Conservation (phyloP, 2,888 invertebrate genomes). For the Leptothorax acervorum region DNA sequence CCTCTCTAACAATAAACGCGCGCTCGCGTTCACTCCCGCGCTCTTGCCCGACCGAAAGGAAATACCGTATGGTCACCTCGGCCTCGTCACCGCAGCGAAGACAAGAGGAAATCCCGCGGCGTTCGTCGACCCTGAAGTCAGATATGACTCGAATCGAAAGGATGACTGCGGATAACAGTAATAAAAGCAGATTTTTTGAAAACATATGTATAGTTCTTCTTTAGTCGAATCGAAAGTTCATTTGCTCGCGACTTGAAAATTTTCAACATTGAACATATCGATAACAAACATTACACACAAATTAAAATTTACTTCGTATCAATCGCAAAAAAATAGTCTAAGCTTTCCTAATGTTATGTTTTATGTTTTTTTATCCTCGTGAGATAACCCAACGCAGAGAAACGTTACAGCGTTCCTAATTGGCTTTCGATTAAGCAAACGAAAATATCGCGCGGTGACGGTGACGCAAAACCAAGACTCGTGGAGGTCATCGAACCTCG, state of each 20-base stretch:
- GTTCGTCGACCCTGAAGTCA: slow-evolving; percentile 67
- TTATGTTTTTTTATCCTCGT: background rate
- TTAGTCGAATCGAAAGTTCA: background rate
- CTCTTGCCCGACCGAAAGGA: slow-evolving; percentile 70
- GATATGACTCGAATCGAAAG: slow-evolving; percentile 47
- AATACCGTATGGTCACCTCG: slow-evolving; percentile 80
- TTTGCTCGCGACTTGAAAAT: background rate
- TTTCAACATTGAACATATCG: background rate
- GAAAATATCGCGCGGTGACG: slow-evolving; percentile 18
- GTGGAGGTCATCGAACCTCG: slow-evolving; percentile 25
- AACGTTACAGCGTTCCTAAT: background rate
- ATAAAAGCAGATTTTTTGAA: background rate
- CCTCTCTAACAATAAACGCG: slow-evolving; percentile 68
- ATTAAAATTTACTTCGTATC: background rate
- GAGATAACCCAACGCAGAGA: background rate
- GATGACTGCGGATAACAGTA: slow-evolving; percentile 39
- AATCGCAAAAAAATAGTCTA: background rate
- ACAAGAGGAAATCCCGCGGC: slow-evolving; percentile 73
- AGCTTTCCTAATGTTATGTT: background rate
- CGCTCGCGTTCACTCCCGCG: slow-evolving; percentile 68
- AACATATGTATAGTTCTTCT: background rate
- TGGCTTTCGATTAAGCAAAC: background rate
- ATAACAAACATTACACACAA: background rate
- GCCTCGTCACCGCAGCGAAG: slow-evolving; percentile 64
- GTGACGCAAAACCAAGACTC: slow-evolving; percentile 16